Conservation (phyloP, 2,797 vertebrate genomes). For the Typhlichthys eigenmanni region DNA sequence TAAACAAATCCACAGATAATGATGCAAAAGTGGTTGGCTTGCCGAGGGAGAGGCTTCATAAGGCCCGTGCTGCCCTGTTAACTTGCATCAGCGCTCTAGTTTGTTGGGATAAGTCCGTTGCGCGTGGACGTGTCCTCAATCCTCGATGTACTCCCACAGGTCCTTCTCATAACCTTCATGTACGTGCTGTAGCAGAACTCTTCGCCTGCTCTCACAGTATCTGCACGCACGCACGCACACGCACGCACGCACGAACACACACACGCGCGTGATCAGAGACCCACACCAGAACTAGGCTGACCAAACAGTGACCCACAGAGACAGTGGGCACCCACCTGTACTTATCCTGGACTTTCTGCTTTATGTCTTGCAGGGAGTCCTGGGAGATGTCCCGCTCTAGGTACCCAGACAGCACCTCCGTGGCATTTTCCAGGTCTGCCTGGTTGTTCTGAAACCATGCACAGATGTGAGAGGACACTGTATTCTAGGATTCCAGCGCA, state of each 20-base stretch:
- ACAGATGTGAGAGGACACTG: not conserved
- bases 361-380: constrained; percentile 99
- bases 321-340: constrained; percentile 85
- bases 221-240: constrained; percentile 65
- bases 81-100: constrained; percentile 94
- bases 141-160: constrained; percentile 99
- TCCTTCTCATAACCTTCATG: constrained; percentile 99
- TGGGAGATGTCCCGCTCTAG: constrained; percentile 99
- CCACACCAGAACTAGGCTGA: not conserved
- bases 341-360: constrained; percentile 99
- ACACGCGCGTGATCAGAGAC: constrained; percentile 4
- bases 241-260: constrained; percentile 29
- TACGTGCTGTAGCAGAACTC: constrained; percentile 98
- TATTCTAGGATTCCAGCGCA: not conserved
- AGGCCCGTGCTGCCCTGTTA: constrained; percentile 84
- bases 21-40: constrained; percentile 86
- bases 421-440: constrained; percentile 99
- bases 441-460: constrained; percentile 91
- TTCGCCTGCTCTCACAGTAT: constrained; percentile 99
- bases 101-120: constrained; percentile 86
- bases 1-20: constrained; percentile 85
- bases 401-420: constrained; percentile 98
- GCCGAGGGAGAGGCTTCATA: constrained; percentile 80
- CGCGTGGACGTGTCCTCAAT: constrained; percentile 87
- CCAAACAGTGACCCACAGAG: not conserved